phyloP scores from a whole-genome alignment of 2,797 vertebrate species.

The Sarcophilus harrisii region DNA sequence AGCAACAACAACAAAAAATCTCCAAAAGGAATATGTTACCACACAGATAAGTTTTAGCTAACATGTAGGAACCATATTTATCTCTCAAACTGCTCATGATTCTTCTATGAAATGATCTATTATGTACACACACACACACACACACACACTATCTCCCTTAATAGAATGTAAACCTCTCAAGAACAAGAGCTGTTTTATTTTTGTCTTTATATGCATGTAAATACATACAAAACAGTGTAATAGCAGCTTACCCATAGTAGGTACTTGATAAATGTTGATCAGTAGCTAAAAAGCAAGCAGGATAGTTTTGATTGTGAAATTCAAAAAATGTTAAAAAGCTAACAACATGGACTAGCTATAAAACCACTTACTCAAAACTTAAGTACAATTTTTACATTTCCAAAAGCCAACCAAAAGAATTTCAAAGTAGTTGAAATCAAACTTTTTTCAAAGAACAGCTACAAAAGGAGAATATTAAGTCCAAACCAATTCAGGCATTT shows the following conservation, averaged over 20 bases:
- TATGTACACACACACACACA: background rate
- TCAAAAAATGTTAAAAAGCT: background rate
- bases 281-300: background rate
- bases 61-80: slow-evolving; percentile 13
- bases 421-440: slow-evolving; percentile 3
- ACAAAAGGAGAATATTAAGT: slow-evolving; percentile 26
- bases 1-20: slow-evolving; percentile 18
- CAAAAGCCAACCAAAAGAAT: slow-evolving; percentile 34
- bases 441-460: background rate
- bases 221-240: background rate
- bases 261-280: background rate
- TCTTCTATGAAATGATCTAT: background rate
- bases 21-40: slow-evolving; percentile 39
- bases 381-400: slow-evolving; percentile 7
- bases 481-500: slow-evolving; percentile 32
- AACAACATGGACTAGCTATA: background rate
- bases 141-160: background rate
- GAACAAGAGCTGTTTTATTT: background rate
- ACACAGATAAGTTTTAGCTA: slow-evolving; percentile 18
- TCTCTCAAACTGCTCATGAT: background rate
- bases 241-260: background rate
- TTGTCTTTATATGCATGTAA: background rate
- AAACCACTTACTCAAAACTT: slow-evolving; percentile 21
- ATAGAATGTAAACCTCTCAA: background rate
- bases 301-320: background rate